These are phyloP conservation scores for Cygnus buccinator DNA, from an alignment of 2,113 vertebrate genomes.

Conservation along the genomic window DNA sequence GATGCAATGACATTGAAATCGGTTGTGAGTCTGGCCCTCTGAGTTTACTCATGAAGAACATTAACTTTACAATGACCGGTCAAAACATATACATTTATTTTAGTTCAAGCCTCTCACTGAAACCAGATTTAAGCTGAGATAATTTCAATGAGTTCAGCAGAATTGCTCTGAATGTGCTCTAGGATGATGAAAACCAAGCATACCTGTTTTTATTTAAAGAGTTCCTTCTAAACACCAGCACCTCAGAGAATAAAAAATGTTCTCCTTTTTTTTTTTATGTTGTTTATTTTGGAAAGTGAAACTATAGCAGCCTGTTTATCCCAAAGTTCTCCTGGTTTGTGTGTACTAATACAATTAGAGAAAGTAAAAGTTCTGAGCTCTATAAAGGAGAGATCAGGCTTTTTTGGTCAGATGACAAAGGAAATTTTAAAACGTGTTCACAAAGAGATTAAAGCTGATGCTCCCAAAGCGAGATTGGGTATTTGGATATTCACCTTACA, in stretches of 20 bases:
- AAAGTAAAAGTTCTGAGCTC: neutral
- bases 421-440: neutral
- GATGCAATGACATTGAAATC: neutral
- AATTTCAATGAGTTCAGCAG: neutral
- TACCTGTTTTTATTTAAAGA: neutral
- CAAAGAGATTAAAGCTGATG: neutral
- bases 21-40: neutral
- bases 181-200: neutral
- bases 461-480: neutral
- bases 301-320: neutral
- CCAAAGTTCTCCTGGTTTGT: neutral
- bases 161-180: neutral
- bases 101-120: neutral
- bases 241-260: neutral
- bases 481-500: neutral
- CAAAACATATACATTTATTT: constrained; percentile 12
- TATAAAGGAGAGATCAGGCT: neutral
- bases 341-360: neutral
- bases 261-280: neutral
- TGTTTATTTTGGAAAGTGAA: neutral
- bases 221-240: neutral
- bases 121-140: neutral
- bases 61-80: neutral
- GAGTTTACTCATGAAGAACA: neutral
- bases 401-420: neutral